Evolutionary conservation across 2,888 invertebrate species (phyloP).

Genomic region (Athripsodes cinereus): DNA sequence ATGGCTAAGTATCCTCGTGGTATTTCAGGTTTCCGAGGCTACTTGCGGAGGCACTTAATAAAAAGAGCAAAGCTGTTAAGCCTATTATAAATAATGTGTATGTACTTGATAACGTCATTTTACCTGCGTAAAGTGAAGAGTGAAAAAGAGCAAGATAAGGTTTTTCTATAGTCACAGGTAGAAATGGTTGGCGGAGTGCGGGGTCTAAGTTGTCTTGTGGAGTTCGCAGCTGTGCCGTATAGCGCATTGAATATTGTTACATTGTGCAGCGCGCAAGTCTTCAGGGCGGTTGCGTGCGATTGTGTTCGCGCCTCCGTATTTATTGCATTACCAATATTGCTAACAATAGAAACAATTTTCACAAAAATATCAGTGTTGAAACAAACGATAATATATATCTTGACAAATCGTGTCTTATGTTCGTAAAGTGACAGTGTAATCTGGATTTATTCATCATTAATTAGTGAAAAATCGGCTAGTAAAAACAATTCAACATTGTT

Average conservation of each 20-base stretch:
- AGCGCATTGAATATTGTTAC: slow-evolving; percentile 1
- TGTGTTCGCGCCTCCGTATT: not conserved
- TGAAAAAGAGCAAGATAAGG: slow-evolving; percentile 5
- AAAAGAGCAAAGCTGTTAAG: not conserved
- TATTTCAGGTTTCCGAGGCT: slow-evolving; percentile 3
- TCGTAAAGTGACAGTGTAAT: too few relatives aligned
- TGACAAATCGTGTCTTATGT: too few relatives aligned
- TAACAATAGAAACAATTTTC: not conserved
- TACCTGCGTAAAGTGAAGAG: not conserved
- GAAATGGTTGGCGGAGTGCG: not conserved
- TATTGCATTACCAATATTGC: not conserved
- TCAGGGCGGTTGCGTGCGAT: not conserved
- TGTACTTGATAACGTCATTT: not conserved
- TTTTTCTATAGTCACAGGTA: not conserved
- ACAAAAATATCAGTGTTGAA: too few relatives aligned
- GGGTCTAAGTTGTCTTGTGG: too few relatives aligned
- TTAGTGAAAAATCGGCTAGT: too few relatives aligned
- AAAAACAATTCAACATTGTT: too few relatives aligned
- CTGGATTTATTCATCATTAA: too few relatives aligned
- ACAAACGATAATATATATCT: too few relatives aligned
- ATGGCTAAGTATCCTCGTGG: not conserved
- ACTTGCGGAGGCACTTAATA: not conserved
- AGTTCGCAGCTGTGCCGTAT: not conserved
- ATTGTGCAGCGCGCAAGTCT: slow-evolving; percentile 5
- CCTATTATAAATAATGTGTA: not conserved